Evolutionary conservation across 2,113 vertebrate species (phyloP).

Genomic region (Psephotus haematonotus): DNA sequence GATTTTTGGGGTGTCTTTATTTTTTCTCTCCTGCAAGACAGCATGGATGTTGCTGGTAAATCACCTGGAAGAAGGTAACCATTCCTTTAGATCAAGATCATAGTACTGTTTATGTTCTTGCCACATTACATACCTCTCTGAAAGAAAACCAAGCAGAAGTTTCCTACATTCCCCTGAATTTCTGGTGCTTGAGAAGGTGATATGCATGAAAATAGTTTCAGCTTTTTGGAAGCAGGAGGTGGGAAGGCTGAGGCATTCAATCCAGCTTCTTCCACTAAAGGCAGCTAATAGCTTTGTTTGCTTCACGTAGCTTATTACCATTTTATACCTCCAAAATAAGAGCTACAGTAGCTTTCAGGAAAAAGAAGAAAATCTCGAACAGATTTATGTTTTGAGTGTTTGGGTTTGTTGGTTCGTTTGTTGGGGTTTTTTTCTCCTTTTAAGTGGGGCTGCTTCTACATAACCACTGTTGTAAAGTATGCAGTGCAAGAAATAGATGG

Average conservation of each 20-base stretch:
- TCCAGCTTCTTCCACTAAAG: not conserved
- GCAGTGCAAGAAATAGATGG: constrained; percentile 37
- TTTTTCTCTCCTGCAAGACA: not conserved
- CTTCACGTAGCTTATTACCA: not conserved
- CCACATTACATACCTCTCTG: accelerated
- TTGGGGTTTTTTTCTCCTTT: not conserved
- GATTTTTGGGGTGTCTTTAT: not conserved
- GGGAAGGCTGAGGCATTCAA: not conserved
- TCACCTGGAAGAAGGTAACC: not conserved
- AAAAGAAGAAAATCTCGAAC: not conserved
- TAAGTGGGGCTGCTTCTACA: not conserved
- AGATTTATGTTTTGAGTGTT: not conserved
- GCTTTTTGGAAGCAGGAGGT: not conserved
- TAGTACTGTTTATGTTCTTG: not conserved
- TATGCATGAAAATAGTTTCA: not conserved
- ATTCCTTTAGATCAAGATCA: not conserved
- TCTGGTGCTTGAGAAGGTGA: not conserved
- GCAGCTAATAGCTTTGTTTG: not conserved
- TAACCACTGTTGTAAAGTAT: not conserved
- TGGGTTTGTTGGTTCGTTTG: not conserved
- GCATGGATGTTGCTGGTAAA: not conserved
- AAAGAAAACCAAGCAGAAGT: not conserved
- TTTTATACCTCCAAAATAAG: not conserved
- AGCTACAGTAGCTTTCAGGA: not conserved
- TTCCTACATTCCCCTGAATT: not conserved